A percentile compares a stretch with the other conserved stretches of the same genome.
These are phyloP conservation scores for Heterodera schachtii DNA, from an alignment of 1,140 invertebrate genomes.

Conservation along the genomic window DNA sequence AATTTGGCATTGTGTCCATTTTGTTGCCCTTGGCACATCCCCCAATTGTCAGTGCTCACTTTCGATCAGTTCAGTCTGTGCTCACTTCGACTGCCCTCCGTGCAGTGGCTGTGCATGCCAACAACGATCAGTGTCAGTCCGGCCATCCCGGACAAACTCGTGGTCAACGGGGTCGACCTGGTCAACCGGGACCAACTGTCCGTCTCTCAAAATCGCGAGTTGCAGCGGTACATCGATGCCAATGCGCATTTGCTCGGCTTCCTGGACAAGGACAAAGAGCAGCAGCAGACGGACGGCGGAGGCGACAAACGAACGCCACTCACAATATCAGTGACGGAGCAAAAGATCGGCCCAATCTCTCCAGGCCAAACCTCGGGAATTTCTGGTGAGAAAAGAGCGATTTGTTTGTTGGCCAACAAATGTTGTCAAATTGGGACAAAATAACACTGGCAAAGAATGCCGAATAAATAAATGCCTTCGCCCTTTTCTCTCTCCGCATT, in stretches of 20 bases:
- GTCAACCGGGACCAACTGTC: slow-evolving; percentile 48
- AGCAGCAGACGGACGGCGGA: neutral
- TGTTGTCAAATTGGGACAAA: too few relatives aligned
- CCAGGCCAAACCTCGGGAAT: neutral
- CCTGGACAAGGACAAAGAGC: slow-evolving; percentile 38
- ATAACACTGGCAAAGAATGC: too few relatives aligned
- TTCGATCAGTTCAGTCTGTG: neutral
- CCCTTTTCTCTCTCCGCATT: too few relatives aligned
- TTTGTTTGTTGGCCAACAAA: too few relatives aligned
- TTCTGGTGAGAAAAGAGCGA: too few relatives aligned
- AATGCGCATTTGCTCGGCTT: slow-evolving; percentile 51
- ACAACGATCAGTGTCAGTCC: slow-evolving; percentile 45
- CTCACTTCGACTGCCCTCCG: neutral
- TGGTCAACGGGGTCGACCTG: slow-evolving; percentile 51
- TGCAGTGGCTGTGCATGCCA: slow-evolving; percentile 32
- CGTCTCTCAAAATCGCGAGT: slow-evolving; percentile 45
- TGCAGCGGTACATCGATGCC: slow-evolving; percentile 43
- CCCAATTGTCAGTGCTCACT: neutral
- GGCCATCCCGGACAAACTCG: slow-evolving; percentile 53
- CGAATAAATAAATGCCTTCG: too few relatives aligned
- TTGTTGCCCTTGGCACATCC: too few relatives aligned
- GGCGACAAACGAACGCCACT: neutral
- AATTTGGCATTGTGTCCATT: too few relatives aligned
- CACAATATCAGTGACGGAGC: neutral
- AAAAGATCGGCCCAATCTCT: neutral